Evolutionary conservation across 2,888 invertebrate genomes (phyloP).

Genomic region (Xylota segnis): DNA sequence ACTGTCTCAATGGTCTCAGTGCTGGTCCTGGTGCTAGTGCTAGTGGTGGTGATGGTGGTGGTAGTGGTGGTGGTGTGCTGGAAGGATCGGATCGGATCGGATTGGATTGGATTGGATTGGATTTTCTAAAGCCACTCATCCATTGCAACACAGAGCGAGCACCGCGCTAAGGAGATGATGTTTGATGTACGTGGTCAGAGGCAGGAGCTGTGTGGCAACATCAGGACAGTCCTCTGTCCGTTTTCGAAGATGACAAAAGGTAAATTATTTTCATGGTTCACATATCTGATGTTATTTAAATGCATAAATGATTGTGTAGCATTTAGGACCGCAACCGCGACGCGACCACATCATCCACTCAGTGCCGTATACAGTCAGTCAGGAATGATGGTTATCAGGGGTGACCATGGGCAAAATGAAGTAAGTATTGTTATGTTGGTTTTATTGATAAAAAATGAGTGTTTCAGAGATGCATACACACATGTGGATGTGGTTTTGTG

Average conservation of each 20-base stretch:
- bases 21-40: too few relatives aligned
- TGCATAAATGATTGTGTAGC: slow-evolving; percentile 76
- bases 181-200: slow-evolving; percentile 75
- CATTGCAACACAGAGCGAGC: slow-evolving; percentile 4
- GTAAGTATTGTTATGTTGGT: slow-evolving; percentile 53
- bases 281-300: slow-evolving; percentile 76
- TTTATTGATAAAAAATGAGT: slow-evolving; percentile 44
- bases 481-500: neutral
- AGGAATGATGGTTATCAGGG: slow-evolving; percentile 66
- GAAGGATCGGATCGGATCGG: slow-evolving; percentile 30
- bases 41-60: neutral
- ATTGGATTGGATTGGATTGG: slow-evolving; percentile 20
- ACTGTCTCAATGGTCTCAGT: slow-evolving; percentile 6
- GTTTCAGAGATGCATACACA: slow-evolving; percentile 2
- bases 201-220: slow-evolving; percentile 65
- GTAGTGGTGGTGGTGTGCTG: neutral
- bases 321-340: slow-evolving; percentile 58
- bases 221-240: slow-evolving; percentile 47
- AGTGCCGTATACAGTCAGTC: slow-evolving; percentile 56
- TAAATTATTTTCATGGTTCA: slow-evolving; percentile 75
- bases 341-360: slow-evolving; percentile 49
- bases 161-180: slow-evolving; percentile 55
- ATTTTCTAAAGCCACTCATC: slow-evolving; percentile 41
- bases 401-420: slow-evolving; percentile 52
- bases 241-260: slow-evolving; percentile 72